Evolutionary conservation across 2,113 vertebrate species (phyloP), one percentile per base, ranked within the genome.

Genomic region (Rhagologus leucostigma): DNA sequence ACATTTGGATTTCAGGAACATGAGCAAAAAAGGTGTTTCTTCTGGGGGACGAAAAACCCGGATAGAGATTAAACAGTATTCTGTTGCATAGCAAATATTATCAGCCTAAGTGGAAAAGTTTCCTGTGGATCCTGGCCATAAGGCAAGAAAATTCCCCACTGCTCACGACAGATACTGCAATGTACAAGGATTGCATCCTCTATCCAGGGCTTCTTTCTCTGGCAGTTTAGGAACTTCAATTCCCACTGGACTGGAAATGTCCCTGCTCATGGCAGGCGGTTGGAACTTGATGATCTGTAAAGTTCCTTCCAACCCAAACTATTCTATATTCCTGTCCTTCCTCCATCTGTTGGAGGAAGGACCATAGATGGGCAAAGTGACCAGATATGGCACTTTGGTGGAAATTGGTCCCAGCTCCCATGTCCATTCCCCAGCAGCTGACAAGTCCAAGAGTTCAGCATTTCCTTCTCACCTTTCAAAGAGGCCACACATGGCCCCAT

Each of bases 381-480:
- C 13, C 3, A 8, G n/a, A 8, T 7, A 8, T 0, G 3, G 30
- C 42, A 10, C 35, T 24, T 3, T 0, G 1, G 37, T 46, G 46
- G 65, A 27, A 39, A 33, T 0, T 3, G 5, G 13, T 35, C 53
- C 30, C 52, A 27, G 9, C 47, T 65, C 41, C 47, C 3, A 0
- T 1, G 4, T 16, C 62, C 35, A 0, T 64, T 50, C 24, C 23
- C 55, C 55, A 53, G 77, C 4, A 2, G 13, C 0, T 42, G 64
- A 27, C 6, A 18, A 46, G 44, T 24, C 75, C 56, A 63, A 37
- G 79, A n/a, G 57, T 4, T 41, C 8, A 6, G 27, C 13, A 1
- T 37, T 46, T 53, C 49, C n/a, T 46, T 50, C n/a, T 55, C 2
- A 0, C 53, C 37, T 33, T 17, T 29, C 68, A 32, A 22, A 69